Conservation (phyloP, 2,888 invertebrate genomes). For the Drosophila paranaensis region DNA sequence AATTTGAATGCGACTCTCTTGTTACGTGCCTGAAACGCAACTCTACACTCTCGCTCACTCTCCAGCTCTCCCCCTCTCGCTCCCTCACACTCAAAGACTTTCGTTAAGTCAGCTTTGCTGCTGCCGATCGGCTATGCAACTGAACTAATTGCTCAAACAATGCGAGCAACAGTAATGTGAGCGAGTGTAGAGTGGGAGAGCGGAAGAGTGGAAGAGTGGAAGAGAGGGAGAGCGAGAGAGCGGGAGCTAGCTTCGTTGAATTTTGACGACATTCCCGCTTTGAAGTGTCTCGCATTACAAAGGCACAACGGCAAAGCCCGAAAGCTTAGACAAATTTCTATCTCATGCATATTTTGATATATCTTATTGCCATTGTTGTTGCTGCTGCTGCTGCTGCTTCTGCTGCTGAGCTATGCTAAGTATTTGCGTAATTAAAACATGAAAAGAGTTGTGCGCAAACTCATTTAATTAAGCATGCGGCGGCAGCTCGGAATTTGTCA, state of each 20-base stretch:
- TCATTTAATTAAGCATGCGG: slow-evolving; percentile 77
- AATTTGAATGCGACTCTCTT: slow-evolving; percentile 2
- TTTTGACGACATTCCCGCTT: slow-evolving; percentile 69
- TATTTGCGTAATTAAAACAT: slow-evolving; percentile 81
- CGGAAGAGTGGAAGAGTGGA: neutral
- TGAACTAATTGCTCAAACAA: slow-evolving; percentile 60
- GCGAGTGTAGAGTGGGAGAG: neutral
- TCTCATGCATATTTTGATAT: slow-evolving; percentile 66
- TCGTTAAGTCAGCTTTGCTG: neutral
- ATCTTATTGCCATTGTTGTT: slow-evolving; percentile 22
- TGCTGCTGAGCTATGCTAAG: slow-evolving; percentile 64
- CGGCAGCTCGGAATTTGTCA: slow-evolving; percentile 73
- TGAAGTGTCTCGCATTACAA: slow-evolving; percentile 76
- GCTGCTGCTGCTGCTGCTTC: slow-evolving; percentile 15
- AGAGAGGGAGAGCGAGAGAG: neutral
- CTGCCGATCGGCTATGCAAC: slow-evolving; percentile 32
- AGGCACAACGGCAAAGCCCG: slow-evolving; percentile 25
- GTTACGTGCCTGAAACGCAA: neutral
- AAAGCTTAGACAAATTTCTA: slow-evolving; percentile 68
- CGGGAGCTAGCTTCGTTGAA: slow-evolving; percentile 27
- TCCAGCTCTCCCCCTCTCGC: neutral
- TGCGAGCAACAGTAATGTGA: slow-evolving; percentile 38
- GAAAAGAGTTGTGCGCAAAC: slow-evolving; percentile 77
- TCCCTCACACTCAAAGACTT: neutral
- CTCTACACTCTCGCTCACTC: neutral